Evolutionary conservation across 2,888 invertebrate species (phyloP).

Genomic region (Drosophila mulleri): DNA sequence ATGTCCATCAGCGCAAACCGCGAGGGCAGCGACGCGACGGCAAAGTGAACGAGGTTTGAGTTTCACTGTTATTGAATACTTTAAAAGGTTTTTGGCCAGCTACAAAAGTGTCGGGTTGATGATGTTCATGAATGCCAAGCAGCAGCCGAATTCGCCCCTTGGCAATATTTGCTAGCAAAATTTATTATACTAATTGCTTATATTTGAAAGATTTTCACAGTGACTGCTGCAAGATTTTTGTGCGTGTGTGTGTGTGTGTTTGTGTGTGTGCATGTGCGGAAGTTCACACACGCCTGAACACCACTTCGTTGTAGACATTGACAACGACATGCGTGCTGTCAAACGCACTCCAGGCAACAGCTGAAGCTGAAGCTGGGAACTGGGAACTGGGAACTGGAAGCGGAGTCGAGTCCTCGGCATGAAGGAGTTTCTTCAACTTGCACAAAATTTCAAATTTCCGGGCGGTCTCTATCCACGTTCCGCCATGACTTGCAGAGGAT

Average conservation of each 20-base stretch:
- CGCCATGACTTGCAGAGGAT: slow-evolving; percentile 38
- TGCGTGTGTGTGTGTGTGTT: slow-evolving; percentile 40
- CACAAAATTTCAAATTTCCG: slow-evolving; percentile 78
- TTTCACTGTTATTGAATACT: slow-evolving; percentile 78
- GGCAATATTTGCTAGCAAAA: slow-evolving; percentile 26
- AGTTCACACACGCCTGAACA: slow-evolving; percentile 77
- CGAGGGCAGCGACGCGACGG: not conserved
- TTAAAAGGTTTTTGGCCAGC: slow-evolving; percentile 70
- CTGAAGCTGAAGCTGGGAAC: slow-evolving; percentile 1
- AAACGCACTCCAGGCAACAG: slow-evolving; percentile 54
- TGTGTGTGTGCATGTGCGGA: slow-evolving; percentile 69
- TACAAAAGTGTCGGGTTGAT: slow-evolving; percentile 52
- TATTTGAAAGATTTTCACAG: slow-evolving; percentile 52
- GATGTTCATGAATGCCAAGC: slow-evolving; percentile 45
- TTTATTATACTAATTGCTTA: slow-evolving; percentile 66
- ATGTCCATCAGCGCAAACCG: slow-evolving; percentile 60
- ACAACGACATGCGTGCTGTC: slow-evolving; percentile 61
- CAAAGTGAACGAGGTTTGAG: slow-evolving; percentile 43
- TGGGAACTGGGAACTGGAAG: not conserved
- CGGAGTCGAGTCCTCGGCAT: not conserved
- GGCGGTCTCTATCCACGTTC: slow-evolving; percentile 38
- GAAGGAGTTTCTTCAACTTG: slow-evolving; percentile 47
- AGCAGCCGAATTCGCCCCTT: not conserved
- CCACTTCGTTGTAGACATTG: slow-evolving; percentile 50
- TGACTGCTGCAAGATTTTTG: slow-evolving; percentile 2